Percentiles rank a stretch among this genome's conserved stretches.
phyloP scores from a whole-genome alignment of 30 jellyfish, hydroid and myxozoan species.

The Hydractinia symbiolongicarpus region DNA sequence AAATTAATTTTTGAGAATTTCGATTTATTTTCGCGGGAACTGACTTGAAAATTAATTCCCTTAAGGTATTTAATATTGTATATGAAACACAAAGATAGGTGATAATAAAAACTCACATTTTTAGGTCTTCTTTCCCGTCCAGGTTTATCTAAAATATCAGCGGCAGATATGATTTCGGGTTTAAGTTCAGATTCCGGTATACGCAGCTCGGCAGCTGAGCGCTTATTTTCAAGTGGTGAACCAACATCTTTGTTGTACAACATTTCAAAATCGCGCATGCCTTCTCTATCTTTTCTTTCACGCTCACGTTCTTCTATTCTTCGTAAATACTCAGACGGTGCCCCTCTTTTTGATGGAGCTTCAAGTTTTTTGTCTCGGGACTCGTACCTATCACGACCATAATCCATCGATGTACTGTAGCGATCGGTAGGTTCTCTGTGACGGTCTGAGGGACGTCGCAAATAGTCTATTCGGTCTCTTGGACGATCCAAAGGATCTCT shows the following conservation, averaged over 20 bases:
- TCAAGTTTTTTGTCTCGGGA: not conserved
- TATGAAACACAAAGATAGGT: not conserved
- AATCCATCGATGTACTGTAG: not conserved
- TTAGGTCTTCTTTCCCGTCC: conserved; percentile 80
- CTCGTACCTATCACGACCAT: not conserved
- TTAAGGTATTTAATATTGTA: not conserved
- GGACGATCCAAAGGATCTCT: not conserved
- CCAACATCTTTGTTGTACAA: conserved; percentile 19
- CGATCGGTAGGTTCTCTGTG: not conserved
- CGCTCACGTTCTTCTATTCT: conserved; percentile 36
- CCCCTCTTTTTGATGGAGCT: not conserved
- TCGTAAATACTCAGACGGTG: conserved; percentile 26
- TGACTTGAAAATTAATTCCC: no score
- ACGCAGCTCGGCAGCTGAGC: not conserved
- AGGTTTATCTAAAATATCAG: conserved; percentile 78
- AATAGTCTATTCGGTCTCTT: no score
- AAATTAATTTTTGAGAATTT: no score
- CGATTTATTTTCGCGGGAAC: no score
- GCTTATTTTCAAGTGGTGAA: not conserved
- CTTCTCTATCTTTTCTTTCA: conserved; percentile 39
- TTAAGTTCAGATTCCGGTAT: conserved; percentile 50
- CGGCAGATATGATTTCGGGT: conserved; percentile 69
- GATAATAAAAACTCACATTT: conserved; percentile 46
- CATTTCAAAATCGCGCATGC: conserved; percentile 35
- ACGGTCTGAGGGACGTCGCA: not conserved